These are phyloP conservation scores for Zophobas atratus DNA, from an alignment of 1,140 invertebrate genomes.

Conservation along the genomic window DNA sequence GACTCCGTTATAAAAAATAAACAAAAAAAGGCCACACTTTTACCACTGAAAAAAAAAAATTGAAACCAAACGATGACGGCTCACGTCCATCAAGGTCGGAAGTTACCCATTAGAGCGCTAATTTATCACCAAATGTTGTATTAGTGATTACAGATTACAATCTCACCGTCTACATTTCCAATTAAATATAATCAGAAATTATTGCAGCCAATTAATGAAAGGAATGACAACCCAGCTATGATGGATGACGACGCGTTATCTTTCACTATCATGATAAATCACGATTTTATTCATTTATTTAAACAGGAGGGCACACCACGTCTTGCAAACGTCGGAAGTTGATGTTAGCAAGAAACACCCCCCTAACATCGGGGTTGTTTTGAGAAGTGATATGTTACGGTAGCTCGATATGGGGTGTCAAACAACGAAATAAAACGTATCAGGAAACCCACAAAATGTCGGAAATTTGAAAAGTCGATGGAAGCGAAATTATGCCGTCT, in stretches of 20 bases:
- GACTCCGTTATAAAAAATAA: too few relatives aligned
- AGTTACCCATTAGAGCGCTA: background rate
- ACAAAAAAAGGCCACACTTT: background rate
- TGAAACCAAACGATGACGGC: background rate
- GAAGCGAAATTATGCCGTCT: too few relatives aligned
- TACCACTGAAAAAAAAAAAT: background rate
- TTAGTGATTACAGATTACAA: conserved; percentile 2
- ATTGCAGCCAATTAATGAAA: conserved; percentile 3
- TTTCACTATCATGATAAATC: background rate
- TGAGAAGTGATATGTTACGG: background rate
- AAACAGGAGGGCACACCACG: background rate
- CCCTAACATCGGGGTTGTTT: background rate
- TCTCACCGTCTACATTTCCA: background rate
- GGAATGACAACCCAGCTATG: background rate
- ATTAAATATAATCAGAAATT: background rate
- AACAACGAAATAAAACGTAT: too few relatives aligned
- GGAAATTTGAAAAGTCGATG: too few relatives aligned
- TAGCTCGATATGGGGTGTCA: background rate
- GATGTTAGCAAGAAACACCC: background rate
- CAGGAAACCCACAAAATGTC: too few relatives aligned
- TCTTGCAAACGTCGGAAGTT: background rate
- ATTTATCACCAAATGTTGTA: background rate
- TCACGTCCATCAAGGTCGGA: background rate
- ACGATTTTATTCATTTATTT: background rate
- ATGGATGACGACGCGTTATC: background rate